A percentile compares a stretch with the other conserved stretches of the same genome.
phyloP scores from a whole-genome alignment of 2,888 invertebrate genomes.

The Ceramica pisi region DNA sequence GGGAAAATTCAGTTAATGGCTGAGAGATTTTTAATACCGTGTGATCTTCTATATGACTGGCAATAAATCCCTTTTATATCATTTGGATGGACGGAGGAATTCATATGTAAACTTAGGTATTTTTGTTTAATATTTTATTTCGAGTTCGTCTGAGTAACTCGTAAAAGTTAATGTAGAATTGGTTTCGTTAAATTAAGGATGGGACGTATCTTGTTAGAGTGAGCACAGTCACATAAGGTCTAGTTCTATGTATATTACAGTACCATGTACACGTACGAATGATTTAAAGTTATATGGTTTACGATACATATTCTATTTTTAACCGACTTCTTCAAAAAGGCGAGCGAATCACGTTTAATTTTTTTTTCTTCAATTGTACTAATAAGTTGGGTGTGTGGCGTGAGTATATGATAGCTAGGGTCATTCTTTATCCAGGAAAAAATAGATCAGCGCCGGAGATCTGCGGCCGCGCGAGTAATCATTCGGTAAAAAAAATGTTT shows the following conservation, averaged over 20 bases:
- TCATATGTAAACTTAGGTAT: slow-evolving; percentile 22
- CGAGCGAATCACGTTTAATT: no score
- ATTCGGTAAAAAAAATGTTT: no score
- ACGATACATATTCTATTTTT: no score
- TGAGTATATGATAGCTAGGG: no score
- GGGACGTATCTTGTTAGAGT: slow-evolving; percentile 18
- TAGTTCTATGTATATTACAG: not conserved
- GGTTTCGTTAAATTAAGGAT: slow-evolving; percentile 31
- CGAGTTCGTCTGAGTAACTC: slow-evolving; percentile 26
- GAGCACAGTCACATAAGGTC: slow-evolving; percentile 21
- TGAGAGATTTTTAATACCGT: slow-evolving; percentile 42
- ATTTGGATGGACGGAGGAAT: slow-evolving; percentile 40
- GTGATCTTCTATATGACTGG: slow-evolving; percentile 30
- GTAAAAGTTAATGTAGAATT: slow-evolving; percentile 41
- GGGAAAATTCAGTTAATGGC: slow-evolving; percentile 14
- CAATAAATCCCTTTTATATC: slow-evolving; percentile 36
- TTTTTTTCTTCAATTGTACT: no score
- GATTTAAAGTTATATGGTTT: no score
- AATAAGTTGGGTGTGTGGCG: no score
- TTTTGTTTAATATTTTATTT: slow-evolving; percentile 42
- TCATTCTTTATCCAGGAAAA: no score
- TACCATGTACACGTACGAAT: no score
- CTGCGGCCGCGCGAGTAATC: no score
- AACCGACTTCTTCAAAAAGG: no score
- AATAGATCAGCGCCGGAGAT: no score